A percentile compares a stretch with the other conserved stretches of the same genome.
Conservation (phyloP, 2,888 invertebrate species). For the Himalopsyche tibetana region DNA sequence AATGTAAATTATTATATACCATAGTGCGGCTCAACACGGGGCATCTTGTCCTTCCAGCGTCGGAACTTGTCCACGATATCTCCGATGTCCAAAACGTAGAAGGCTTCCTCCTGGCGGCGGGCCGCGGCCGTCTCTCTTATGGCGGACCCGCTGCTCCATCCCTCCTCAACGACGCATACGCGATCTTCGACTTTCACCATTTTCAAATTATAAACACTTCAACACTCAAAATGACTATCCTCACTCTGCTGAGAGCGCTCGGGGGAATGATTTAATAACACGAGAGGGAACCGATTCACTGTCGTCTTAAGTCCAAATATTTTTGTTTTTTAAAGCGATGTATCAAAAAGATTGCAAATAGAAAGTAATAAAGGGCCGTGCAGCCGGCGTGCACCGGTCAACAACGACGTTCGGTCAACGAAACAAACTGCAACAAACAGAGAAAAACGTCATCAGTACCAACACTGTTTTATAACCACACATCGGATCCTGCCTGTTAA, state of each 20-base stretch:
- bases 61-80: conserved; percentile 90
- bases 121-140: conserved; percentile 80
- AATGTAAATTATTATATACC: conserved; percentile 76
- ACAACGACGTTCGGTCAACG: conserved; percentile 68
- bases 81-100: conserved; percentile 92
- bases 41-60: conserved; percentile 90
- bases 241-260: not conserved
- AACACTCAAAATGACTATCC: conserved; percentile 22
- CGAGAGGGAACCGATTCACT: conserved; percentile 5
- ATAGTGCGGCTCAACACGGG: conserved; percentile 93
- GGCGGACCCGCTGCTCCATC: conserved; percentile 78
- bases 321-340: conserved; percentile 60
- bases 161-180: conserved; percentile 81
- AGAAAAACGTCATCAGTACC: conserved; percentile 48
- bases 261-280: conserved; percentile 31
- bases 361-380: conserved; percentile 49
- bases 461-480: too few species aligned
- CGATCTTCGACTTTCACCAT: conserved; percentile 70
- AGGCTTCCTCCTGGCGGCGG: conserved; percentile 90
- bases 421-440: conserved; percentile 71
- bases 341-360: conserved; percentile 56
- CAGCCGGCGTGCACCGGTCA: conserved; percentile 57
- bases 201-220: conserved; percentile 20
- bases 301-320: conserved; percentile 17
- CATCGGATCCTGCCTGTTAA: too few species aligned